phyloP scores from a whole-genome alignment of 2,888 invertebrate species.

The Labia minor region DNA sequence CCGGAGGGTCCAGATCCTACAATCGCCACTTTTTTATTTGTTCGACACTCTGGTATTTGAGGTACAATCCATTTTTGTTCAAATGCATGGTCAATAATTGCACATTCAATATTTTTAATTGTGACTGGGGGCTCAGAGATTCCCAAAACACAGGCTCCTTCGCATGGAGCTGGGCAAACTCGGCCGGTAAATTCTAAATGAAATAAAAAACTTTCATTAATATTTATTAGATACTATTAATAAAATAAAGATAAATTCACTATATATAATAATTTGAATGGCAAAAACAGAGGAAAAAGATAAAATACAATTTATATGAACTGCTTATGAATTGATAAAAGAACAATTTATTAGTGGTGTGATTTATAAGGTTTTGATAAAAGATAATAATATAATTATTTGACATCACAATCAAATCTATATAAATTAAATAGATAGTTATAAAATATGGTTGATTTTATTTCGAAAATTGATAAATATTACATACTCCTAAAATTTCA shows the following conservation, averaged over 20 bases:
- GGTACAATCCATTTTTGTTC: conserved; percentile 90
- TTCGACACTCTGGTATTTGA: conserved; percentile 59
- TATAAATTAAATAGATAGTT: no score
- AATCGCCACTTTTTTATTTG: conserved; percentile 74
- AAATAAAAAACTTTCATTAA: neutral
- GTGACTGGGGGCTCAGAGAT: conserved; percentile 95
- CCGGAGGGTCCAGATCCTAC: conserved; percentile 93
- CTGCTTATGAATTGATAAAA: no score
- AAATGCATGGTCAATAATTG: conserved; percentile 97
- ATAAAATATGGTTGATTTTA: no score
- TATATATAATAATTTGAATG: conserved; percentile 20
- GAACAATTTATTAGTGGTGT: no score
- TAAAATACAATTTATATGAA: no score
- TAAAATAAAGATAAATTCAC: neutral
- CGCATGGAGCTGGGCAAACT: conserved; percentile 94
- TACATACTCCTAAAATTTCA: no score
- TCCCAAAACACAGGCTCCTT: conserved; percentile 92
- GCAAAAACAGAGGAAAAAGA: neutral
- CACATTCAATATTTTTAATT: conserved; percentile 97
- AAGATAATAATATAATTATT: no score
- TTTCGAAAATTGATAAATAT: no score
- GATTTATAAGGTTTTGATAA: no score
- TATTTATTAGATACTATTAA: conserved; percentile 13
- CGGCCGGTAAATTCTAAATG: conserved; percentile 75
- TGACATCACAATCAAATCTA: no score